Conservation (phyloP, 2,888 invertebrate genomes). For the Rotaria socialis region DNA sequence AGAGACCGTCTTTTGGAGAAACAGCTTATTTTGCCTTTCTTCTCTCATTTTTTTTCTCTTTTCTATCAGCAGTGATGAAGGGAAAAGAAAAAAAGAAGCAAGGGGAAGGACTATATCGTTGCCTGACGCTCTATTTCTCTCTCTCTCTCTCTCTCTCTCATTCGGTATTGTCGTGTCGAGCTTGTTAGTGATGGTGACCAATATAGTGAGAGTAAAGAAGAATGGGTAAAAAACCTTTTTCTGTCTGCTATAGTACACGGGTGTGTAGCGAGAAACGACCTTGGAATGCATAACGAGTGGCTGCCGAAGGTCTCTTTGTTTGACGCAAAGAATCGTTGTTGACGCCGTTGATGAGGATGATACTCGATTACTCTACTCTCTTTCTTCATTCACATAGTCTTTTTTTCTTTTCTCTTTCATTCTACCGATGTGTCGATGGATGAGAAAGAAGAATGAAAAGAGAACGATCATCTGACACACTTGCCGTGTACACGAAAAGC, state of each 20-base stretch:
- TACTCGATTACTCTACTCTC: constrained; percentile 19
- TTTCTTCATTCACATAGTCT: constrained; percentile 23
- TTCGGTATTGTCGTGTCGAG: constrained; percentile 20
- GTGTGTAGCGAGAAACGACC: background rate
- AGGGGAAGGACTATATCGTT: background rate
- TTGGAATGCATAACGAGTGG: constrained; percentile 28
- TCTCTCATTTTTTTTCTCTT: background rate
- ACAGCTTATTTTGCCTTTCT: constrained; percentile 9
- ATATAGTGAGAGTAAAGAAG: background rate
- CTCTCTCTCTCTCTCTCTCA: background rate
- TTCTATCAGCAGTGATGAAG: constrained; percentile 7
- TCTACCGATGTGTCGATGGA: constrained; percentile 9
- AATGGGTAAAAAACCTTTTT: constrained; percentile 2
- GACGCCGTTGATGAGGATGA: constrained; percentile 25
- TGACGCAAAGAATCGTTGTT: constrained; percentile 7
- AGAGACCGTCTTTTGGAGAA: constrained; percentile 4
- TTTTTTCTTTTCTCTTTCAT: background rate
- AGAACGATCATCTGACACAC: constrained; percentile 22
- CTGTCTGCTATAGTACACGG: background rate
- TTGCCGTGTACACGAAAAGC: constrained; percentile 8
- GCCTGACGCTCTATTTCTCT: background rate
- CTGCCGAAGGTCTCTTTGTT: constrained; percentile 11
- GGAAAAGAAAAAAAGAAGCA: background rate
- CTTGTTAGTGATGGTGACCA: constrained; percentile 16
- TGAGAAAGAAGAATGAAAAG: constrained; percentile 8